phyloP scores from a whole-genome alignment of 2,113 vertebrate genomes.

The Blennius ocellaris region DNA sequence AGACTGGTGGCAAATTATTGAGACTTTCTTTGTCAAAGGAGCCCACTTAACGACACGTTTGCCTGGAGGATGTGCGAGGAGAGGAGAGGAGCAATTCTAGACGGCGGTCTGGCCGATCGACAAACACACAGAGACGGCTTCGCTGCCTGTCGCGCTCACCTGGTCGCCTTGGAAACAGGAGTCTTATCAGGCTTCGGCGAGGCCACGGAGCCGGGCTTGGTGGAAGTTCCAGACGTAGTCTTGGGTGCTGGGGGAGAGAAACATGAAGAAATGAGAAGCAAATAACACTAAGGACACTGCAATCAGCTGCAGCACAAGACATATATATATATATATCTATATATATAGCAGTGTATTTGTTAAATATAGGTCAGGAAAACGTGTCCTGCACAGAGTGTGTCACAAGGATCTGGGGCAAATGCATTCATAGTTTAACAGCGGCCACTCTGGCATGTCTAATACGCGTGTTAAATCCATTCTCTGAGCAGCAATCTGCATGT shows the following conservation, averaged over 20 bases:
- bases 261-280: not conserved
- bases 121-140: conserved; percentile 26
- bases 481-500: conserved; percentile 20
- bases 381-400: conserved; percentile 10
- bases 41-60: not conserved
- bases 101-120: conserved; percentile 18
- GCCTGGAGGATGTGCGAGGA: conserved; percentile 18
- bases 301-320: not conserved
- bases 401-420: conserved; percentile 51
- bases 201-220: conserved; percentile 66
- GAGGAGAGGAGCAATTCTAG: conserved; percentile 11
- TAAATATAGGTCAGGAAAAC: conserved; percentile 44
- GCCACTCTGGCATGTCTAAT: conserved; percentile 53
- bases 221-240: conserved; percentile 56
- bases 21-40: conserved; percentile 12
- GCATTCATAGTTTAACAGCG: conserved; percentile 35
- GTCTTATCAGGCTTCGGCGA: conserved; percentile 72
- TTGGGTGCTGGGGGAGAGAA: conserved; percentile 43
- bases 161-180: conserved; percentile 80
- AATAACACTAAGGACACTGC: not conserved
- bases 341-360: not conserved
- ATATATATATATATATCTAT: too few relatives aligned
- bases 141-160: conserved; percentile 69
- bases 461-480: conserved; percentile 39
- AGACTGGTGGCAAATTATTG: conserved; percentile 5